A percentile compares a stretch with the other conserved stretches of the same genome.
Evolutionary conservation across 2,888 invertebrate species (phyloP).

Genomic region (Lathronympha strigana): DNA sequence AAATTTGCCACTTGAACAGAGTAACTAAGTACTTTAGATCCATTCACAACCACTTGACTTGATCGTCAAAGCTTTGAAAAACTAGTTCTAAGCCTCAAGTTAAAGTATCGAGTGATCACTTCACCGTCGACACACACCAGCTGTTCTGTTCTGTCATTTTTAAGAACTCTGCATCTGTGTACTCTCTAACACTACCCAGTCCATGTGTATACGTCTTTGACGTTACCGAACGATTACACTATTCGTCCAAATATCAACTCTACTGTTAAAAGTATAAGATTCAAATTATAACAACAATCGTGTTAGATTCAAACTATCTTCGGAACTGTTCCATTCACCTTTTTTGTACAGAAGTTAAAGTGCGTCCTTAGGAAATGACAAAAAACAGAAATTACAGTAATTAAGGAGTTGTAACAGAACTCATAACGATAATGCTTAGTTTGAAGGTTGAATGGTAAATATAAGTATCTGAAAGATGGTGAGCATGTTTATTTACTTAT

Average conservation of each 20-base stretch:
- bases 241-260: background rate
- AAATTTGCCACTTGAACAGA: background rate
- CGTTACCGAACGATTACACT: background rate
- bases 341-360: constrained; percentile 25
- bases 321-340: constrained; percentile 24
- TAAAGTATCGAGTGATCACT: constrained; percentile 23
- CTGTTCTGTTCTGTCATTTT: constrained; percentile 14
- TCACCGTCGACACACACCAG: constrained; percentile 20
- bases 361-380: constrained; percentile 16
- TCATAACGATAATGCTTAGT: constrained; percentile 16
- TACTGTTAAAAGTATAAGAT: background rate
- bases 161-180: background rate
- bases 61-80: background rate
- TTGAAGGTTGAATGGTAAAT: constrained; percentile 15
- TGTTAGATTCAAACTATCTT: constrained; percentile 1
- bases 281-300: background rate
- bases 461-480: background rate
- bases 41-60: constrained; percentile 18
- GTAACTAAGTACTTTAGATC: constrained; percentile 3
- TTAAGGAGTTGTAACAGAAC: background rate
- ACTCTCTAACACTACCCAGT: no score
- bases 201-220: background rate
- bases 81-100: constrained; percentile 3
- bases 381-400: constrained; percentile 24
- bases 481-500: background rate